These are phyloP conservation scores for Aselliscus stoliczkanus DNA, from an alignment of 2,797 vertebrate genomes.

Conservation along the genomic window DNA sequence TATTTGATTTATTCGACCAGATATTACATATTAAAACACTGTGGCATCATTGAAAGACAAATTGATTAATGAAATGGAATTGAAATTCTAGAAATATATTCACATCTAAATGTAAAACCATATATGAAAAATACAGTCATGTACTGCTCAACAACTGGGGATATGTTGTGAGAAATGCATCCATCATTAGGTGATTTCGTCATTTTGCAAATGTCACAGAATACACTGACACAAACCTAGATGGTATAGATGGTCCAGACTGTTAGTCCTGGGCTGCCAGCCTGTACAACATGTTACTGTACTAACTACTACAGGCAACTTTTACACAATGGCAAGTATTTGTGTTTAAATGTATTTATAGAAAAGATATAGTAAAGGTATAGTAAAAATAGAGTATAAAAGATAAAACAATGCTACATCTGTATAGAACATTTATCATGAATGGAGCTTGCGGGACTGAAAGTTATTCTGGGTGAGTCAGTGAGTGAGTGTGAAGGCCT, in stretches of 20 bases:
- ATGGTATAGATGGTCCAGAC: background rate
- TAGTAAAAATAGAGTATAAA: background rate
- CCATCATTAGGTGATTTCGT: background rate
- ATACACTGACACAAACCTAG: background rate
- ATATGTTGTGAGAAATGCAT: background rate
- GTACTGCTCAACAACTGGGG: background rate
- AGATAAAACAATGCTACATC: no score
- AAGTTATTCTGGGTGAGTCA: no score
- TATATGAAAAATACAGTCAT: background rate
- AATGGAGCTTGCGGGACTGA: background rate
- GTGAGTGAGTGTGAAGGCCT: background rate
- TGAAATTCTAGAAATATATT: background rate
- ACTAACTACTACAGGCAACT: background rate
- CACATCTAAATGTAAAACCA: background rate
- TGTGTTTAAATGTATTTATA: background rate
- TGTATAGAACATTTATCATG: no score
- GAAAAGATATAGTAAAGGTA: no score
- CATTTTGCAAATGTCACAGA: background rate
- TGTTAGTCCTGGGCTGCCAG: background rate
- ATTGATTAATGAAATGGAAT: background rate
- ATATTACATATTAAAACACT: background rate
- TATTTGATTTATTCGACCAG: background rate
- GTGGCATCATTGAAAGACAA: background rate
- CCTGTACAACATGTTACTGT: background rate
- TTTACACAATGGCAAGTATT: no score